Evolutionary conservation across 1,140 invertebrate species (phyloP).

Genomic region (Eubasilissa regina): DNA sequence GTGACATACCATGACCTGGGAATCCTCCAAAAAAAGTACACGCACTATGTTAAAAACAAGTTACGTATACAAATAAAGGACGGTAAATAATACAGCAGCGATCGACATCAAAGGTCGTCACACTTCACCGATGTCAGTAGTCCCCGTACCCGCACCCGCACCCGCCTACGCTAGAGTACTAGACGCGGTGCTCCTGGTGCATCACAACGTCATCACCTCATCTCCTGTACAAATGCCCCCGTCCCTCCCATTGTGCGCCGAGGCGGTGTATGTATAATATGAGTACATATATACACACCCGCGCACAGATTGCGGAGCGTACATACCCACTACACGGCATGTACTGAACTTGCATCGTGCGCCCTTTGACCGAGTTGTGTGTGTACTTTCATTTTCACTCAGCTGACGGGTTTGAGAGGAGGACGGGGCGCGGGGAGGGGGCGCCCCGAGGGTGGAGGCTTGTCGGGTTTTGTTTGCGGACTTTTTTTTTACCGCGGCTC

Average conservation of each 20-base stretch:
- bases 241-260: background rate
- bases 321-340: background rate
- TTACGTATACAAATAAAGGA: too few species aligned
- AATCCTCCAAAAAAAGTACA: too few species aligned
- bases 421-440: background rate
- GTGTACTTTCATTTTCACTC: constrained; percentile 75
- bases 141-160: background rate
- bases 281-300: background rate
- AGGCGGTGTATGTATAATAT: background rate
- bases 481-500: constrained; percentile 22
- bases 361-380: constrained; percentile 75
- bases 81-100: too few species aligned
- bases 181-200: background rate
- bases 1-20: too few species aligned
- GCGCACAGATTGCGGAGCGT: background rate
- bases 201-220: background rate
- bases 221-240: constrained; percentile 15
- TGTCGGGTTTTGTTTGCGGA: constrained; percentile 28
- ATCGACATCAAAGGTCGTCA: too few species aligned
- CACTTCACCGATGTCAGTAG: background rate
- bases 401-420: constrained; percentile 66
- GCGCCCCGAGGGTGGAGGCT: constrained; percentile 15
- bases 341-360: constrained; percentile 32
- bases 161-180: too few species aligned
- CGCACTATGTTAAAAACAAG: too few species aligned